Conservation (phyloP, 2,797 vertebrate species). For the Mus minutoides region DNA sequence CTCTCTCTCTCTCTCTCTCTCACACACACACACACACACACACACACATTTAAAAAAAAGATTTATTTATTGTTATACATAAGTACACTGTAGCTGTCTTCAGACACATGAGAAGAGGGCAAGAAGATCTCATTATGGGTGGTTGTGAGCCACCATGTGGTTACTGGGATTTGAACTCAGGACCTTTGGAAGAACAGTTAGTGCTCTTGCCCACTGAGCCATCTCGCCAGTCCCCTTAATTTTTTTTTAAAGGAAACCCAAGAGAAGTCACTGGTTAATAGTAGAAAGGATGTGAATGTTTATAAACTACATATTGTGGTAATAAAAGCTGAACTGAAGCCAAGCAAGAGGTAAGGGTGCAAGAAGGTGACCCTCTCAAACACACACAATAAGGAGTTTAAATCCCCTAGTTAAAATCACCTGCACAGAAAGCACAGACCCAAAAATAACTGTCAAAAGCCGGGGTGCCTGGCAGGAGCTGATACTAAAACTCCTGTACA, state of each 20-base stretch:
- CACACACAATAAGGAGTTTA: neutral
- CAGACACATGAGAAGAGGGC: no score
- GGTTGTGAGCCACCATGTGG: no score
- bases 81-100: no score
- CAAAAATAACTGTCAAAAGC: neutral
- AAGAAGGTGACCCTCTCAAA: neutral
- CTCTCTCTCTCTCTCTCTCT: neutral
- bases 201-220: no score
- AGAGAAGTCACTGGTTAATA: neutral
- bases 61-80: no score
- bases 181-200: no score
- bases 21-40: neutral
- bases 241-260: neutral
- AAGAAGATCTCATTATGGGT: no score
- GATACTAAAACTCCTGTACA: no score
- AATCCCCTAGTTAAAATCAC: neutral
- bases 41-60: neutral
- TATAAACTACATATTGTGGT: neutral
- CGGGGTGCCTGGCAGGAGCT: neutral
- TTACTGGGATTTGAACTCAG: no score
- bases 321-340: neutral
- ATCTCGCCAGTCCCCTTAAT: no score
- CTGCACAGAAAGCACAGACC: neutral
- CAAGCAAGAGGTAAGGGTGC: rapidly evolving
- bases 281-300: neutral